Percentiles rank a stretch among this genome's conserved stretches.
These are phyloP conservation scores for Strigops habroptila DNA, from an alignment of 2,113 vertebrate species.

Conservation along the genomic window DNA sequence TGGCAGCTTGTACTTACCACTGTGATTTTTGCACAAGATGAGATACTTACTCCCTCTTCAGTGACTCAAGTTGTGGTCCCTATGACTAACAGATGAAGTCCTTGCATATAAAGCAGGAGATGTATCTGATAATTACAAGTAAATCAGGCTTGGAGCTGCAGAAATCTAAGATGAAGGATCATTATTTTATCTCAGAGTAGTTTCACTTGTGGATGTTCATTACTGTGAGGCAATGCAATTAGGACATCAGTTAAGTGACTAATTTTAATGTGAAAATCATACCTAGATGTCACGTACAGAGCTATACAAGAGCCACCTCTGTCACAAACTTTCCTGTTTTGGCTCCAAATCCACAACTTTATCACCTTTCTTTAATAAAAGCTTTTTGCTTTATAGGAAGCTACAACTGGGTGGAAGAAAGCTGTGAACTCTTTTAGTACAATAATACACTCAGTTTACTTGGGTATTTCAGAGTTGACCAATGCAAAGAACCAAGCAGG, in stretches of 20 bases:
- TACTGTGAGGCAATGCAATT: background rate
- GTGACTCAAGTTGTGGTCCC: background rate
- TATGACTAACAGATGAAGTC: background rate
- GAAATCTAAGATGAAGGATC: background rate
- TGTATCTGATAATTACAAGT: background rate
- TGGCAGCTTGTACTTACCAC: background rate
- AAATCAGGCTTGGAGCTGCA: background rate
- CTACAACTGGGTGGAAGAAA: background rate
- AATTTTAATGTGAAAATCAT: background rate
- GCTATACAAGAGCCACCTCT: background rate
- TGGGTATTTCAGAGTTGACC: background rate
- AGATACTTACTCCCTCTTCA: background rate
- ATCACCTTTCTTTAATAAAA: background rate
- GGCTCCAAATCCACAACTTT: background rate
- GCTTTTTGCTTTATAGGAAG: background rate
- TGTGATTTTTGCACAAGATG: background rate
- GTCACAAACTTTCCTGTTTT: background rate
- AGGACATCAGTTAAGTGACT: background rate
- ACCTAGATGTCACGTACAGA: background rate
- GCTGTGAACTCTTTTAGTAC: background rate
- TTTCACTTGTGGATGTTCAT: background rate
- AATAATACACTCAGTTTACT: background rate
- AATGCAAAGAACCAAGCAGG: background rate
- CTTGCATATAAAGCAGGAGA: background rate
- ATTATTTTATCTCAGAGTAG: background rate